A percentile compares a stretch with the other conserved stretches of the same genome.
Conservation (phyloP, 2,888 invertebrate genomes). For the Epistrophe grossulariae region DNA sequence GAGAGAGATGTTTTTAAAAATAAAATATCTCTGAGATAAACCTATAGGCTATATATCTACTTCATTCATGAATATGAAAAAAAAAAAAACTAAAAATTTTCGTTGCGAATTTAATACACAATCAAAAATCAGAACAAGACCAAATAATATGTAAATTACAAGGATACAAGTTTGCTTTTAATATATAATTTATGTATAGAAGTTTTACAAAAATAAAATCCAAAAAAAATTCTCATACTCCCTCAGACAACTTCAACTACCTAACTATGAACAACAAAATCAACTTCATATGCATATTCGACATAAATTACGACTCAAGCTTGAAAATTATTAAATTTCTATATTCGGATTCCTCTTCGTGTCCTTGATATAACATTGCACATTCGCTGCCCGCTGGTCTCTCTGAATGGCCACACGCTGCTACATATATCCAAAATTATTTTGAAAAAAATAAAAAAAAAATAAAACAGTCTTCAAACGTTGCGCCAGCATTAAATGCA, state of each 20-base stretch:
- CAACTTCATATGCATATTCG: slow-evolving; percentile 61
- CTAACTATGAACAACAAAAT: slow-evolving; percentile 3
- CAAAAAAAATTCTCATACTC: slow-evolving; percentile 7
- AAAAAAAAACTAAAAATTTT: too few relatives aligned
- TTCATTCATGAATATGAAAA: too few relatives aligned
- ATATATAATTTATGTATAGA: too few relatives aligned
- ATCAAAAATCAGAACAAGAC: too few relatives aligned
- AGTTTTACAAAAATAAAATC: too few relatives aligned
- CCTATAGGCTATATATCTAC: too few relatives aligned
- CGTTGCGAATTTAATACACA: too few relatives aligned
- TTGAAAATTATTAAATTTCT: slow-evolving; percentile 67
- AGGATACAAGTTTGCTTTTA: too few relatives aligned
- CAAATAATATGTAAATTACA: too few relatives aligned
- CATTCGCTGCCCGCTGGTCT: slow-evolving; percentile 25
- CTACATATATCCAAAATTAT: slow-evolving; percentile 28
- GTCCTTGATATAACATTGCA: slow-evolving; percentile 51
- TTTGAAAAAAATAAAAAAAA: slow-evolving; percentile 27
- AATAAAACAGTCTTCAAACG: slow-evolving; percentile 41
- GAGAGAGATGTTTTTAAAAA: too few relatives aligned
- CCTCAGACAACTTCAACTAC: slow-evolving; percentile 39
- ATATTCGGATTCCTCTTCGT: slow-evolving; percentile 56
- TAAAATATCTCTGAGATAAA: too few relatives aligned
- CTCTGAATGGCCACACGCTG: slow-evolving; percentile 27
- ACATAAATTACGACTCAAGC: slow-evolving; percentile 70
- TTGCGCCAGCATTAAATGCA: slow-evolving; percentile 67